phyloP scores from a whole-genome alignment of 2,113 vertebrate species.

The Typhlomys cinereus region DNA sequence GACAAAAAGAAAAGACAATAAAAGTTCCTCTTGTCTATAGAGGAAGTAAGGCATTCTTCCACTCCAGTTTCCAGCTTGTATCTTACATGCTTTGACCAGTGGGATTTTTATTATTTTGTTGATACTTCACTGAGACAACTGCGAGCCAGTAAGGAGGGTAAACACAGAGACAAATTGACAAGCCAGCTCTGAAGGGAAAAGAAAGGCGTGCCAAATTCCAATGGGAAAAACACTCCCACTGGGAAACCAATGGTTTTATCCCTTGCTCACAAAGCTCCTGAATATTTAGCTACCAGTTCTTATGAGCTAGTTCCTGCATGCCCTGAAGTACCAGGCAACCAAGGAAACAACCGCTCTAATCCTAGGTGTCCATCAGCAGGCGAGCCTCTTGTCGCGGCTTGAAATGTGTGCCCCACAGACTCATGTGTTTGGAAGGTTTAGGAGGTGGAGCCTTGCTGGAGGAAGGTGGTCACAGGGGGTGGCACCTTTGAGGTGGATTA shows the following conservation, averaged over 20 bases:
- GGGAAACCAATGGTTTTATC: background rate
- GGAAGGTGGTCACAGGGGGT: no score
- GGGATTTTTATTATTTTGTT: background rate
- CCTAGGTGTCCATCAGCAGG: background rate
- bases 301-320: background rate
- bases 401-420: no score
- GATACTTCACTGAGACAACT: background rate
- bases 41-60: background rate
- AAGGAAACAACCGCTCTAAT: background rate
- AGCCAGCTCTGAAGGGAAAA: background rate
- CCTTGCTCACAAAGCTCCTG: background rate
- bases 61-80: background rate
- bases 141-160: background rate
- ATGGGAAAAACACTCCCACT: background rate
- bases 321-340: background rate
- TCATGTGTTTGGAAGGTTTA: no score
- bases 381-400: no score
- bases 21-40: background rate
- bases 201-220: conserved; percentile 18
- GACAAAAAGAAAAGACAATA: conserved; percentile 20
- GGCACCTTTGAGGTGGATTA: no score
- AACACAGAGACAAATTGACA: background rate
- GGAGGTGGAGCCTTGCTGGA: no score
- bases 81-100: background rate
- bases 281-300: background rate